phyloP scores from a whole-genome alignment of 2,888 invertebrate genomes.

The Formica aserva region DNA sequence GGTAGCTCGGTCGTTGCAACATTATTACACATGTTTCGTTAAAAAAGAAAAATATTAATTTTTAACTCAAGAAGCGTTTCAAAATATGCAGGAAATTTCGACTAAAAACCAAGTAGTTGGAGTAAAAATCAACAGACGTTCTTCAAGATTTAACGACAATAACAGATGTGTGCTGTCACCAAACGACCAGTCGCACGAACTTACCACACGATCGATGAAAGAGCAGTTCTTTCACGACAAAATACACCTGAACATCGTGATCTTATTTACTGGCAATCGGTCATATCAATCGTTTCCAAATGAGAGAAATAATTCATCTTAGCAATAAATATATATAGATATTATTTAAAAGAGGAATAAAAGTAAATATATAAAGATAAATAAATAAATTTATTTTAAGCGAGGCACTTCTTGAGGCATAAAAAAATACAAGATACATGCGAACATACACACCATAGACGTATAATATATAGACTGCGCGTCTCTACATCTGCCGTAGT shows the following conservation, averaged over 20 bases:
- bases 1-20: slow-evolving; percentile 27
- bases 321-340: neutral
- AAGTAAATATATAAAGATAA: neutral
- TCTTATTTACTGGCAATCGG: neutral
- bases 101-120: neutral
- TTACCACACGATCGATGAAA: neutral
- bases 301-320: neutral
- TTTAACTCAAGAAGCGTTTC: neutral
- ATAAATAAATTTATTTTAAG: neutral
- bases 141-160: neutral
- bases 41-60: neutral
- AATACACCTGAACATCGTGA: neutral
- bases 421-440: too few species aligned
- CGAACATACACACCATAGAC: too few species aligned
- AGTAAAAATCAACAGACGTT: neutral
- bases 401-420: too few species aligned
- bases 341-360: neutral
- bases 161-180: slow-evolving; percentile 29
- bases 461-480: too few species aligned
- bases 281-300: neutral
- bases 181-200: neutral
- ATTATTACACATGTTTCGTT: neutral
- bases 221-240: neutral
- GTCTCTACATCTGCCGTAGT: too few species aligned
- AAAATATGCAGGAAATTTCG: neutral